Percentiles rank a stretch among this genome's conserved stretches.
Conservation (phyloP, 1,140 invertebrate species). For the Cardiocondyla obscurior region DNA sequence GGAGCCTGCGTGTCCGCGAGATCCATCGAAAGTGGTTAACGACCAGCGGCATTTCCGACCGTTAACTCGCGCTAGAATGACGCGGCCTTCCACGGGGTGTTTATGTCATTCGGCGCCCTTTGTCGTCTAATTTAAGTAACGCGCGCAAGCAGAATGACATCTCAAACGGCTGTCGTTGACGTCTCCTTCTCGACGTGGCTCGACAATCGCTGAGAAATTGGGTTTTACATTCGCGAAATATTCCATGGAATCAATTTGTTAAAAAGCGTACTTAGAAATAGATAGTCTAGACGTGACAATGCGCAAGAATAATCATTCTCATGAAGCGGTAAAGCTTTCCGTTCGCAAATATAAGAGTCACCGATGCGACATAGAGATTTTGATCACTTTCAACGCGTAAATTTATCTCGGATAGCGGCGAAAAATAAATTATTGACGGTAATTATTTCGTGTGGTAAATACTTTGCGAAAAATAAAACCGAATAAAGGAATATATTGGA, state of each 20-base stretch:
- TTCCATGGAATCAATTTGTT: neutral
- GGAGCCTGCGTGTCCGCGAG: neutral
- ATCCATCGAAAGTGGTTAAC: conserved; percentile 58
- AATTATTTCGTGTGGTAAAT: neutral
- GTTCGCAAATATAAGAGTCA: neutral
- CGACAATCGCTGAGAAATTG: neutral
- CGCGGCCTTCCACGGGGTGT: conserved; percentile 15
- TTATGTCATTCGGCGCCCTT: conserved; percentile 33
- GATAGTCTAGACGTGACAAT: neutral
- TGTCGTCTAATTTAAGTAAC: conserved; percentile 60
- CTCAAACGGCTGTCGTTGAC: conserved; percentile 6
- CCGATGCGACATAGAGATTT: neutral
- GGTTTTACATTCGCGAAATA: neutral
- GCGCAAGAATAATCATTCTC: neutral
- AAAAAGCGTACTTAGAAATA: neutral
- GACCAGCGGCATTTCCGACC: conserved; percentile 53
- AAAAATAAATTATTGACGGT: neutral
- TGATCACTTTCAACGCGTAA: neutral
- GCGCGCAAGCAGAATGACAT: neutral
- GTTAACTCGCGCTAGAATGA: conserved; percentile 56
- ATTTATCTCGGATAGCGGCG: neutral
- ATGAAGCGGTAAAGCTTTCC: too few relatives aligned
- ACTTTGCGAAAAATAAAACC: neutral
- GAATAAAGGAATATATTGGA: conserved; percentile 2
- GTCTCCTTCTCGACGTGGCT: neutral